phyloP scores from a whole-genome alignment of 2,888 invertebrate genomes.

The Euphydryas editha region DNA sequence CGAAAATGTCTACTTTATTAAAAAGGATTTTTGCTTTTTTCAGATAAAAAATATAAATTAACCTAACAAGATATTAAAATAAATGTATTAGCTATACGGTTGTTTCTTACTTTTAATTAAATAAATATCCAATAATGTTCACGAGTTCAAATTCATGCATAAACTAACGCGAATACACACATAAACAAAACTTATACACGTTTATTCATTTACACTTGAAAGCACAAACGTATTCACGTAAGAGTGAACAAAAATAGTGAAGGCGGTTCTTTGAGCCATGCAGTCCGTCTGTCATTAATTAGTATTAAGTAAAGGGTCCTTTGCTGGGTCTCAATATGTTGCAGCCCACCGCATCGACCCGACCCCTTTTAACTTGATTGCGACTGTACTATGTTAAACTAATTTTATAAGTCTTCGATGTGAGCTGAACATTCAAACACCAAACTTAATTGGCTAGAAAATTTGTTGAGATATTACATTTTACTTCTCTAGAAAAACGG shows the following conservation, averaged over 20 bases:
- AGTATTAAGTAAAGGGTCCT: constrained; percentile 20
- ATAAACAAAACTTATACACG: neutral
- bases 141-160: neutral
- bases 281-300: constrained; percentile 13
- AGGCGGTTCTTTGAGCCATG: neutral
- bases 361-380: constrained; percentile 19
- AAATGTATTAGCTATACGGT: too few relatives aligned
- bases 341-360: constrained; percentile 18
- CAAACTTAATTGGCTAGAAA: constrained; percentile 7
- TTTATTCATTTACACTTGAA: neutral
- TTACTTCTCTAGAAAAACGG: too few relatives aligned
- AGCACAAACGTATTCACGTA: neutral
- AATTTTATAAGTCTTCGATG: constrained; percentile 25
- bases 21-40: too few relatives aligned
- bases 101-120: too few relatives aligned
- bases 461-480: neutral
- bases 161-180: neutral
- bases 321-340: constrained; percentile 12
- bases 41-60: too few relatives aligned
- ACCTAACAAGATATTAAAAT: too few relatives aligned
- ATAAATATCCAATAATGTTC: neutral
- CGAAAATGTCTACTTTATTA: too few relatives aligned
- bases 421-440: constrained; percentile 19
- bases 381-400: constrained; percentile 24
- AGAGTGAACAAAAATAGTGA: neutral